A percentile compares a stretch with the other conserved stretches of the same genome.
phyloP scores from a whole-genome alignment of 2,113 vertebrate species.

The Paramisgurnus dabryanus region DNA sequence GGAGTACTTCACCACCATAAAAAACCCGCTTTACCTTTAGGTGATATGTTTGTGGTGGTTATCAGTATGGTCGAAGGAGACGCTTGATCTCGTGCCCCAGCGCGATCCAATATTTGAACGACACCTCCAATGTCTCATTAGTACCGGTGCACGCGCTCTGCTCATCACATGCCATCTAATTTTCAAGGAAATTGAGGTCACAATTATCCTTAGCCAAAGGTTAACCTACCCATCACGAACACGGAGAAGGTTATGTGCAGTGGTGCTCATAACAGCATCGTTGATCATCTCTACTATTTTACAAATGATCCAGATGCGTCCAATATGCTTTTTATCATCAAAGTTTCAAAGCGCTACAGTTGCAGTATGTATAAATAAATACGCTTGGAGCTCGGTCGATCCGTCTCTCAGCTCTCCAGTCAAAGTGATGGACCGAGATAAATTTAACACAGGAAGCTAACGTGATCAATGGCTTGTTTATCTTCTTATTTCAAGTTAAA shows the following conservation, averaged over 20 bases:
- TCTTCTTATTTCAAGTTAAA: not conserved
- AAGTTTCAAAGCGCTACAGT: too few species aligned
- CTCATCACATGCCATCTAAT: conserved; percentile 11
- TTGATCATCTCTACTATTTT: too few species aligned
- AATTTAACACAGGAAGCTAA: not conserved
- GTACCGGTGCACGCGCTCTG: not conserved
- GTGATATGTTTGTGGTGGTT: not conserved
- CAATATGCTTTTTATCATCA: too few species aligned
- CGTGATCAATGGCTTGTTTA: too few species aligned
- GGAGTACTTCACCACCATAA: too few species aligned
- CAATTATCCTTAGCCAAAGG: conserved; percentile 25
- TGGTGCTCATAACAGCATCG: not conserved
- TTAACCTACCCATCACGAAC: conserved; percentile 14
- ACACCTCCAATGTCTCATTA: conserved; percentile 3
- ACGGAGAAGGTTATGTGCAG: not conserved
- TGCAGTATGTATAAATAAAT: not conserved
- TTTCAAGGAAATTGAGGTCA: conserved; percentile 5
- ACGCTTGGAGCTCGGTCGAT: not conserved
- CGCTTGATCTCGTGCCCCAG: not conserved
- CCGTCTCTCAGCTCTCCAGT: not conserved
- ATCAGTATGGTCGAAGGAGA: not conserved
- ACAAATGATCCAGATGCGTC: too few species aligned
- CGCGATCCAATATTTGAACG: not conserved
- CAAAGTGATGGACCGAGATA: not conserved
- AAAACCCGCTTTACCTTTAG: not conserved